Conservation (phyloP, 1,140 invertebrate genomes). For the Piezodorus guildinii region DNA sequence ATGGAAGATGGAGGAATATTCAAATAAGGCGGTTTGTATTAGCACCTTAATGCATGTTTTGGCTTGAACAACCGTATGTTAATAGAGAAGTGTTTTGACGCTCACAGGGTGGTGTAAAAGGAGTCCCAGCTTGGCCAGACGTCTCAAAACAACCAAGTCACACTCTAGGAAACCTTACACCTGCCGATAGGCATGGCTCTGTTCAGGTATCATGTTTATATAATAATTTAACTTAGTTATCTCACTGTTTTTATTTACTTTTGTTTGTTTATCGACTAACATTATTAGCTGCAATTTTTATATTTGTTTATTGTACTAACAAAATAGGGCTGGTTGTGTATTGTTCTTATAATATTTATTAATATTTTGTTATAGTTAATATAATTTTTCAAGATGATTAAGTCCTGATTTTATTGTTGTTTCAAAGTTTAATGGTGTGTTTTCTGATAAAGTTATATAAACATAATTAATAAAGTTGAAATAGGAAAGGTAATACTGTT, state of each 20-base stretch:
- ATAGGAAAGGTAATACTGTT: too few species aligned
- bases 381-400: too few species aligned
- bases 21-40: too few species aligned
- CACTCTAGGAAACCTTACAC: conserved; percentile 59
- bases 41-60: too few species aligned
- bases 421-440: too few species aligned
- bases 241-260: conserved; percentile 2
- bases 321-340: conserved; percentile 4
- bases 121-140: conserved; percentile 37
- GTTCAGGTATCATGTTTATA: conserved; percentile 60
- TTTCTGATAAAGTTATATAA: too few species aligned
- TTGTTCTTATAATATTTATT: background rate
- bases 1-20: too few species aligned
- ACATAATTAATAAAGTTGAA: too few species aligned
- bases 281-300: background rate
- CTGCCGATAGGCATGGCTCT: conserved; percentile 86
- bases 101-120: conserved; percentile 37
- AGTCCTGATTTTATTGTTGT: too few species aligned
- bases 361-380: too few species aligned
- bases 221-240: conserved; percentile 1
- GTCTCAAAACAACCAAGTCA: conserved; percentile 40
- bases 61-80: background rate
- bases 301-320: background rate
- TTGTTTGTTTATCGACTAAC: conserved; percentile 5
- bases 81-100: conserved; percentile 16